Evolutionary conservation across 2,888 invertebrate species (phyloP).

Genomic region (Polymixis lichenea): DNA sequence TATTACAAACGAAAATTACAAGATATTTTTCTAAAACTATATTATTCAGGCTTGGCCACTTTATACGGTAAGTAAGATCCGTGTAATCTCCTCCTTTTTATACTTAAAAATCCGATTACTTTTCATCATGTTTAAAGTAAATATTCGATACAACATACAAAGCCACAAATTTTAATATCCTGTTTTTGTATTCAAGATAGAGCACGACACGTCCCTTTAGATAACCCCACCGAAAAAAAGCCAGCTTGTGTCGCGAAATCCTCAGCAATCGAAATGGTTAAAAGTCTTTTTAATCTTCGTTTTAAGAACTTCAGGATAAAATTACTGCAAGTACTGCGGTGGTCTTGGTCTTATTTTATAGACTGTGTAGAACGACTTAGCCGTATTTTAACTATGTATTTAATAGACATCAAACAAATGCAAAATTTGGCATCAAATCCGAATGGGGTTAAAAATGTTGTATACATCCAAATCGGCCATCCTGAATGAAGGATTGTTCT

Average conservation of each 20-base stretch:
- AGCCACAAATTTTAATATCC: no score
- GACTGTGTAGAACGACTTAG: background rate
- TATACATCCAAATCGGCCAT: background rate
- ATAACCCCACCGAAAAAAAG: background rate
- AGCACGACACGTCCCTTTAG: background rate
- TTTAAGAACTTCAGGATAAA: background rate
- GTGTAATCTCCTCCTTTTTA: background rate
- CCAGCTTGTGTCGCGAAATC: no score
- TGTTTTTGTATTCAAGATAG: background rate
- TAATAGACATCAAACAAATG: background rate
- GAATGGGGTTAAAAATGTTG: background rate
- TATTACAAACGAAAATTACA: background rate
- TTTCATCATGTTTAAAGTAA: background rate
- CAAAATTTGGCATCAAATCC: background rate
- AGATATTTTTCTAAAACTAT: background rate
- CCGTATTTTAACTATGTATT: background rate
- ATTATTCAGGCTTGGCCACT: background rate
- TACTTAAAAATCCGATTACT: background rate
- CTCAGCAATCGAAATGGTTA: no score
- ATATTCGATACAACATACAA: background rate
- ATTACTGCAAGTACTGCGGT: background rate
- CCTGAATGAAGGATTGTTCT: slow-evolving; percentile 1
- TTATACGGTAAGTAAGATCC: background rate
- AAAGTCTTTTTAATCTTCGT: background rate
- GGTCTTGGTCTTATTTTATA: no score